A percentile compares a stretch with the other conserved stretches of the same genome.
Conservation (phyloP, 30 jellyfish, hydroid and myxozoan genomes). For the Nemopilema nomurai region DNA sequence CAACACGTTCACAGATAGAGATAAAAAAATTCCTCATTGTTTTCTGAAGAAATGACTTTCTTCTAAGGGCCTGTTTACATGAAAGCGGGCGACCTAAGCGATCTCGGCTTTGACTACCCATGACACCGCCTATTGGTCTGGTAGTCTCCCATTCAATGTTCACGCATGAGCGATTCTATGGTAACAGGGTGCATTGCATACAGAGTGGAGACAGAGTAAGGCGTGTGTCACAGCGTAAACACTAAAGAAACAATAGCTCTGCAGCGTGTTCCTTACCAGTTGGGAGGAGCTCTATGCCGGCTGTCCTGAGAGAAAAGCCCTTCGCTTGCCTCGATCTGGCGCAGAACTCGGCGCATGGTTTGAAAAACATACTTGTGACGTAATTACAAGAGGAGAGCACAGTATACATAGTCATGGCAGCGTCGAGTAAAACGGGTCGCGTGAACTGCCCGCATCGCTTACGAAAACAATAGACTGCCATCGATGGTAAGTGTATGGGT, state of each 20-base stretch:
- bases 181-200: background rate
- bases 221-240: background rate
- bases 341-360: background rate
- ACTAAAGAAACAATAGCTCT: background rate
- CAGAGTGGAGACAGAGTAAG: background rate
- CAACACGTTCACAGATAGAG: too few relatives aligned
- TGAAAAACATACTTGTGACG: background rate
- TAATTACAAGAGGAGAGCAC: background rate
- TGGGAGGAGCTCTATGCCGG: background rate
- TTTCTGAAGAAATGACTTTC: too few relatives aligned
- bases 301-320: background rate
- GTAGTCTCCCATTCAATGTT: too few relatives aligned
- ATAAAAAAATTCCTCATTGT: too few relatives aligned
- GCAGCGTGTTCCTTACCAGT: conserved; percentile 12
- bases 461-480: background rate
- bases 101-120: too few relatives aligned
- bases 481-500: conserved; percentile 25
- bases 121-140: too few relatives aligned
- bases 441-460: background rate
- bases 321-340: conserved; percentile 1
- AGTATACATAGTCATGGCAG: background rate
- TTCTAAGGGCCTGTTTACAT: too few relatives aligned
- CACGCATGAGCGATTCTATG: background rate
- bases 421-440: background rate
- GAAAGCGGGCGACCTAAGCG: too few relatives aligned